Evolutionary conservation across 2,113 vertebrate species (phyloP).

Genomic region (Garra rufa): DNA sequence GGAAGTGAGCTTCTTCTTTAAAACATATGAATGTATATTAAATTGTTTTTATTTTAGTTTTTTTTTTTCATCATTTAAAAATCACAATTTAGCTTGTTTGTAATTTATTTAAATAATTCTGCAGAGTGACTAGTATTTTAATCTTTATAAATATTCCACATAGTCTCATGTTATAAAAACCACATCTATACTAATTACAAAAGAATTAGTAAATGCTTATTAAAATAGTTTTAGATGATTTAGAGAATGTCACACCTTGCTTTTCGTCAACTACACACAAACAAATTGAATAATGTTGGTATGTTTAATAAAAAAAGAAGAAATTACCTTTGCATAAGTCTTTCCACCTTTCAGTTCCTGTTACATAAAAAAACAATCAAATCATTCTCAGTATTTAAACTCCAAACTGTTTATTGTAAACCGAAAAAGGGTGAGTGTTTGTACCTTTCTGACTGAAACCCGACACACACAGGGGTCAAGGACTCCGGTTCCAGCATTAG

Average conservation of each 20-base stretch:
- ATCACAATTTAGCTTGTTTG: background rate
- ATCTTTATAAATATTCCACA: background rate
- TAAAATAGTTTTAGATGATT: background rate
- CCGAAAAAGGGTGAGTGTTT: background rate
- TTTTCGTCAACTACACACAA: background rate
- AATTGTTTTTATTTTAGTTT: background rate
- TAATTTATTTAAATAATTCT: background rate
- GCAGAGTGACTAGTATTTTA: background rate
- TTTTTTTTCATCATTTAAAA: background rate
- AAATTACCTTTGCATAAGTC: slow-evolving; percentile 92
- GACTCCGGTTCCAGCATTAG: slow-evolving; percentile 88
- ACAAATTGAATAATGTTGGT: background rate
- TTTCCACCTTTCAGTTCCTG: slow-evolving; percentile 98
- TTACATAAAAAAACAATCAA: slow-evolving; percentile 49
- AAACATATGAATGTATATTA: background rate
- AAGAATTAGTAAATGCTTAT: background rate
- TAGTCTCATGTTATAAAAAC: background rate
- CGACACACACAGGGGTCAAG: slow-evolving; percentile 92
- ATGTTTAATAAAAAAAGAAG: background rate
- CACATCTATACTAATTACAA: background rate
- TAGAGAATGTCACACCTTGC: background rate
- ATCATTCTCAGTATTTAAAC: background rate
- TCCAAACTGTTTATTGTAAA: background rate
- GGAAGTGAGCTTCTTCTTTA: too few relatives aligned
- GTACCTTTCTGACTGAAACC: slow-evolving; percentile 94